These are phyloP conservation scores for Chelonus insularis DNA, from an alignment of 1,140 invertebrate genomes.

Conservation along the genomic window DNA sequence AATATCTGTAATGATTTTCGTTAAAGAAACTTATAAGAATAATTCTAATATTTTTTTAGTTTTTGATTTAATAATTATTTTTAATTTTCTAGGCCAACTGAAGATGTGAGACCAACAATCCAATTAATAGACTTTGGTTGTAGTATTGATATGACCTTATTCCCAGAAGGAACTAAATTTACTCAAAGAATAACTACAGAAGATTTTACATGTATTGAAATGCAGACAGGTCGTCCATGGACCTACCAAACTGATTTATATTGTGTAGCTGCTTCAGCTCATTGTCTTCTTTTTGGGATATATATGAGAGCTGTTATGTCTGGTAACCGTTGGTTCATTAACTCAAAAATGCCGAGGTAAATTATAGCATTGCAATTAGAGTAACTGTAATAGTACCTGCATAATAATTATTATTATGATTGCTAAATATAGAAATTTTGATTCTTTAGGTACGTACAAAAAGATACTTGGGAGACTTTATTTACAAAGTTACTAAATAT, in stretches of 20 bases:
- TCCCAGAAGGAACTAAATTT: slow-evolving; percentile 79
- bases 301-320: slow-evolving; percentile 82
- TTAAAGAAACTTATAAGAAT: too few relatives aligned
- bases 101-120: slow-evolving; percentile 67
- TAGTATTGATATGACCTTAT: slow-evolving; percentile 85
- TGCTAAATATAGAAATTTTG: too few relatives aligned
- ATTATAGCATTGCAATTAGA: too few relatives aligned
- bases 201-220: slow-evolving; percentile 83
- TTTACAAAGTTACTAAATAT: slow-evolving; percentile 70
- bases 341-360: slow-evolving; percentile 70
- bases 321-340: slow-evolving; percentile 69
- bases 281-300: slow-evolving; percentile 82
- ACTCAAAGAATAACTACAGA: slow-evolving; percentile 72
- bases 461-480: slow-evolving; percentile 68
- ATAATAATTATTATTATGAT: too few relatives aligned
- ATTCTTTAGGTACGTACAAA: slow-evolving; percentile 69
- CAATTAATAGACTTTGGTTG: slow-evolving; percentile 87
- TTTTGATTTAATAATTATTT: slow-evolving; percentile 6
- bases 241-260: slow-evolving; percentile 91
- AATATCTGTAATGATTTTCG: too few relatives aligned
- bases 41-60: neutral
- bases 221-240: slow-evolving; percentile 85
- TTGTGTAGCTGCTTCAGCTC: slow-evolving; percentile 82
- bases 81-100: slow-evolving; percentile 60
- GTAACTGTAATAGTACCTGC: too few relatives aligned